Evolutionary conservation across 2,888 invertebrate species (phyloP).

Genomic region (Syrista parreyssii): DNA sequence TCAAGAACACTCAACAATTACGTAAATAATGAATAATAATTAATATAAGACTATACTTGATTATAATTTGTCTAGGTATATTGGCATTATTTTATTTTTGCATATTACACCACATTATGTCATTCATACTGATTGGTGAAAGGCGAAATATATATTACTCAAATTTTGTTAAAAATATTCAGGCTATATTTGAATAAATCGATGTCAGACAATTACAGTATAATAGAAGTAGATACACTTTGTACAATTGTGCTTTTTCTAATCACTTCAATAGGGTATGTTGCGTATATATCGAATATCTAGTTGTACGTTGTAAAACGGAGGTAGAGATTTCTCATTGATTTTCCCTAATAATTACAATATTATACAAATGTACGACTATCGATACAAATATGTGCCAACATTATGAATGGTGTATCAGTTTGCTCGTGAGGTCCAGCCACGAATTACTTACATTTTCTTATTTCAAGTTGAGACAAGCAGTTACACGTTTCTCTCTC

Average conservation of each 20-base stretch:
- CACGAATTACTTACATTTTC: neutral
- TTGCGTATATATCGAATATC: neutral
- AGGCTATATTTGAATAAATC: slow-evolving; percentile 30
- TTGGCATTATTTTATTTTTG: too few species aligned
- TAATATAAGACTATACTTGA: too few species aligned
- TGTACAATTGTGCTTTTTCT: slow-evolving; percentile 28
- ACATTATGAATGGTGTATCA: neutral
- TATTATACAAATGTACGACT: neutral
- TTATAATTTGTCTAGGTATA: too few species aligned
- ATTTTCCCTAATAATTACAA: neutral
- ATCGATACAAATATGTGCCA: neutral
- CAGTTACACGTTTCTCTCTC: neutral
- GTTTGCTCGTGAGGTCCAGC: neutral
- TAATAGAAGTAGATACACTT: slow-evolving; percentile 19
- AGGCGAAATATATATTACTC: neutral
- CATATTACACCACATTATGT: too few species aligned
- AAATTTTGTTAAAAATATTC: slow-evolving; percentile 24
- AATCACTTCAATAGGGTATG: slow-evolving; percentile 17
- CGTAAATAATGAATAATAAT: too few species aligned
- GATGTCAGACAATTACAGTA: slow-evolving; percentile 33
- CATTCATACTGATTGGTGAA: neutral
- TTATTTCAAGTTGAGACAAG: neutral
- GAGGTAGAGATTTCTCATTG: slow-evolving; percentile 7
- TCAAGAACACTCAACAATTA: too few species aligned
- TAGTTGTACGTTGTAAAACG: neutral